Conservation (phyloP, 2,888 invertebrate species). For the Acronicta aceris region DNA sequence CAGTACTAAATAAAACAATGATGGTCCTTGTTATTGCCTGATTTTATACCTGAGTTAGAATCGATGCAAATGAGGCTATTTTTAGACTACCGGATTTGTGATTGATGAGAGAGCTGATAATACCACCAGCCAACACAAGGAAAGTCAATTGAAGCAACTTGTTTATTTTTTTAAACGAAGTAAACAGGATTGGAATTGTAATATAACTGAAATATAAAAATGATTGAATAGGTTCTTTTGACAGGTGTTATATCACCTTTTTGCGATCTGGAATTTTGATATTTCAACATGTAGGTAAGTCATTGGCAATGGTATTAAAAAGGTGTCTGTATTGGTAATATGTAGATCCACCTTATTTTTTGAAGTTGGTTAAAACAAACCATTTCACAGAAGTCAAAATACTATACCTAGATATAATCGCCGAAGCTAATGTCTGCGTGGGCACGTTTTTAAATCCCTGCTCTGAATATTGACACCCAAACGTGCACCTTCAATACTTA, state of each 20-base stretch:
- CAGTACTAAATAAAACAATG: constrained; percentile 60
- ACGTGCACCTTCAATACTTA: constrained; percentile 14
- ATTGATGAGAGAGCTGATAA: constrained; percentile 26
- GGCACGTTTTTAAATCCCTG: constrained; percentile 37
- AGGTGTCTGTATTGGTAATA: constrained; percentile 11
- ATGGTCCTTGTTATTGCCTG: constrained; percentile 52
- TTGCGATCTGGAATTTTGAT: constrained; percentile 4
- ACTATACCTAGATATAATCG: constrained; percentile 19
- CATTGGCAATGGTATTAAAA: background rate
- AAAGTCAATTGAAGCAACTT: constrained; percentile 1
- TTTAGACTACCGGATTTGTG: constrained; percentile 15
- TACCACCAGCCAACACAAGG: background rate
- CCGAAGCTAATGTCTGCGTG: constrained; percentile 6
- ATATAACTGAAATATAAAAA: background rate
- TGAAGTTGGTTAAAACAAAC: too few species aligned
- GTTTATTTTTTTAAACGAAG: background rate
- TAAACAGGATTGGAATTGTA: too few species aligned
- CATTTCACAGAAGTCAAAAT: constrained; percentile 13
- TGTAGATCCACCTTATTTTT: too few species aligned
- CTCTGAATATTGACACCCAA: constrained; percentile 32
- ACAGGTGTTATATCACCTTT: constrained; percentile 8
- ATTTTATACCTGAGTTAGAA: constrained; percentile 36
- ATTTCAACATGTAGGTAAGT: constrained; percentile 30
- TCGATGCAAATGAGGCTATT: constrained; percentile 25
- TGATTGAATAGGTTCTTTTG: constrained; percentile 9